A percentile compares a stretch with the other conserved stretches of the same genome.
Conservation (phyloP, 2,113 vertebrate genomes). For the Speoplatyrhinus poulsoni region DNA sequence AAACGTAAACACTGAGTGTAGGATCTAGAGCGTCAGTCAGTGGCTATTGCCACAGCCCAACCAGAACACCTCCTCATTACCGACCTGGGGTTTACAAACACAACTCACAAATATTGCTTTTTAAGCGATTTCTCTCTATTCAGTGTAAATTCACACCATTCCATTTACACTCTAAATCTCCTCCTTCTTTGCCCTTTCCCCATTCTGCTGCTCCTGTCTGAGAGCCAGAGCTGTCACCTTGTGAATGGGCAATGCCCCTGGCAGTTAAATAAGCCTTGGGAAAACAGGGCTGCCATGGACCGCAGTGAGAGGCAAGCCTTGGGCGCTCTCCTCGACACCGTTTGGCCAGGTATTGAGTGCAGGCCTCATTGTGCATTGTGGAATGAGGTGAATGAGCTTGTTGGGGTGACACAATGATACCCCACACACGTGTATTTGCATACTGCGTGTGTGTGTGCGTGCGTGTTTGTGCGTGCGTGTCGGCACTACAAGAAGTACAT, state of each 20-base stretch:
- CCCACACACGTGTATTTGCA: background rate
- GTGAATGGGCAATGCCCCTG: conserved; percentile 13
- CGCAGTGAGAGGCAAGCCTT: conserved; percentile 12
- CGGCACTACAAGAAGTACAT: background rate
- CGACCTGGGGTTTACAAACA: background rate
- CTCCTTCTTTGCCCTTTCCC: background rate
- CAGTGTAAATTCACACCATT: background rate
- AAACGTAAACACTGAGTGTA: no score
- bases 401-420: conserved; percentile 11
- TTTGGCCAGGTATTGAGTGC: conserved; percentile 29
- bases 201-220: background rate
- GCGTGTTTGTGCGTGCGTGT: no score
- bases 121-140: background rate
- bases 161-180: background rate
- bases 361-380: conserved; percentile 13
- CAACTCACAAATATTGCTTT: background rate
- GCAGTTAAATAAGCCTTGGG: conserved; percentile 16
- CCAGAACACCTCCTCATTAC: background rate
- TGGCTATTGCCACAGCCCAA: background rate
- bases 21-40: background rate
- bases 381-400: conserved; percentile 13
- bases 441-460: background rate
- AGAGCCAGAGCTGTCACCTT: background rate
- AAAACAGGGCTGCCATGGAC: conserved; percentile 20
- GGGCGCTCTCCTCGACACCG: conserved; percentile 11